Evolutionary conservation across 1,140 invertebrate genomes (phyloP).

Genomic region (Mycetomoellerius zeteki): DNA sequence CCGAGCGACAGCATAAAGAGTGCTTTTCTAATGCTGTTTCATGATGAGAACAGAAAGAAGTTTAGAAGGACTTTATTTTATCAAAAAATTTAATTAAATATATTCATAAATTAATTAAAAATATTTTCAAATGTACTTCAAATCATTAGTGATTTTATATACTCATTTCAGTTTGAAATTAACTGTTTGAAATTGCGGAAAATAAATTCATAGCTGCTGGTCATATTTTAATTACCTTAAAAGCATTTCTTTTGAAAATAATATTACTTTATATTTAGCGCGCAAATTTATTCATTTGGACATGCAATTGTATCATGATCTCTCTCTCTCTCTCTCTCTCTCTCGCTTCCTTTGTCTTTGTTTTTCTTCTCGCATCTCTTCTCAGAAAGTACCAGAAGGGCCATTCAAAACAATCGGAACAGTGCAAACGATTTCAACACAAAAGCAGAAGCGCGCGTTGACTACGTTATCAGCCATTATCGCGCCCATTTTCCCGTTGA

Average conservation of each 20-base stretch:
- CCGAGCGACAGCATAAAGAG: background rate
- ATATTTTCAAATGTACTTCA: background rate
- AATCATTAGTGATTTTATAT: background rate
- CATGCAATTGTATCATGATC: constrained; percentile 3
- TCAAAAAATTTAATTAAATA: background rate
- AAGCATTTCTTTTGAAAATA: constrained; percentile 14
- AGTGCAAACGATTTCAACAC: constrained; percentile 39
- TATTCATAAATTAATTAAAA: background rate
- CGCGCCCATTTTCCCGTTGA: constrained; percentile 41
- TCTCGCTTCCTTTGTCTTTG: background rate
- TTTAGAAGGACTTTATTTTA: background rate
- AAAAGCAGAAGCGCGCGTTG: constrained; percentile 19
- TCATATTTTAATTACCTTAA: constrained; percentile 17
- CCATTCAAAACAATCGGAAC: constrained; percentile 10
- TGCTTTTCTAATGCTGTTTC: too few species aligned
- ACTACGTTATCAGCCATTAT: constrained; percentile 51
- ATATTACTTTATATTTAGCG: background rate
- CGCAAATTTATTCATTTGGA: background rate
- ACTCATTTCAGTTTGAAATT: background rate
- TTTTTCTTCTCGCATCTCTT: background rate
- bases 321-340: background rate
- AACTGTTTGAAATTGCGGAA: background rate
- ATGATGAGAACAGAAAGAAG: too few species aligned
- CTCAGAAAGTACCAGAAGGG: background rate
- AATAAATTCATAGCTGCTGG: background rate